These are phyloP conservation scores for Camponotus fellah DNA, from an alignment of 2,888 invertebrate genomes.

Conservation along the genomic window DNA sequence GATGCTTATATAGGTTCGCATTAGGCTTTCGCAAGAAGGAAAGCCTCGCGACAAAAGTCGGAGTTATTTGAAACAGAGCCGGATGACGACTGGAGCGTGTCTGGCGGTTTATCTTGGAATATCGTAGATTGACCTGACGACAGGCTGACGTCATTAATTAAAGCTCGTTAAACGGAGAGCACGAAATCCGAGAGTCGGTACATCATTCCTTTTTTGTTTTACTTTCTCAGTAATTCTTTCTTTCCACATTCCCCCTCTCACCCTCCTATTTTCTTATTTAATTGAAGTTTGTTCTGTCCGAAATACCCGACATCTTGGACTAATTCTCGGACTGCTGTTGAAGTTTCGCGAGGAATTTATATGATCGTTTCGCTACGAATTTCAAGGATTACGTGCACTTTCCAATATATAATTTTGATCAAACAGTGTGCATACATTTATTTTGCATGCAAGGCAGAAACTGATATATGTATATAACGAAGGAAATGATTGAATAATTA, in stretches of 20 bases:
- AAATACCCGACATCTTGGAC: constrained; percentile 10
- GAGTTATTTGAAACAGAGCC: constrained; percentile 54
- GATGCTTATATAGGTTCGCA: neutral
- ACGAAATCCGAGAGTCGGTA: constrained; percentile 62
- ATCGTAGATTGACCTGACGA: constrained; percentile 84
- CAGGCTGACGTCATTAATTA: constrained; percentile 85
- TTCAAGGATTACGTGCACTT: neutral
- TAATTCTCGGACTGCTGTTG: constrained; percentile 55
- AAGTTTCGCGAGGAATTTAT: constrained; percentile 37
- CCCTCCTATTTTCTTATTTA: too few species aligned
- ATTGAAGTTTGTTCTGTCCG: too few species aligned
- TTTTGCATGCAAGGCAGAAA: neutral
- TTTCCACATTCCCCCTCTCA: neutral
- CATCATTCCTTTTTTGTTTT: constrained; percentile 18
- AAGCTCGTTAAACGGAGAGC: constrained; percentile 79
- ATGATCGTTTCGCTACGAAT: constrained; percentile 27
- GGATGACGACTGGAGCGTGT: constrained; percentile 75
- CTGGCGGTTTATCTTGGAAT: constrained; percentile 81
- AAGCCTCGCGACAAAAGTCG: constrained; percentile 23
- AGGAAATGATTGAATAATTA: constrained; percentile 6
- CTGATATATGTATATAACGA: neutral
- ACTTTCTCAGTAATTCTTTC: neutral
- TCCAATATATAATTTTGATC: constrained; percentile 1
- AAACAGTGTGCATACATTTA: neutral
- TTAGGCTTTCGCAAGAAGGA: constrained; percentile 17